Percentiles rank a stretch among this genome's conserved stretches.
phyloP scores from a whole-genome alignment of 92 coral and sea anemone species.

The Palythoa grandis region DNA sequence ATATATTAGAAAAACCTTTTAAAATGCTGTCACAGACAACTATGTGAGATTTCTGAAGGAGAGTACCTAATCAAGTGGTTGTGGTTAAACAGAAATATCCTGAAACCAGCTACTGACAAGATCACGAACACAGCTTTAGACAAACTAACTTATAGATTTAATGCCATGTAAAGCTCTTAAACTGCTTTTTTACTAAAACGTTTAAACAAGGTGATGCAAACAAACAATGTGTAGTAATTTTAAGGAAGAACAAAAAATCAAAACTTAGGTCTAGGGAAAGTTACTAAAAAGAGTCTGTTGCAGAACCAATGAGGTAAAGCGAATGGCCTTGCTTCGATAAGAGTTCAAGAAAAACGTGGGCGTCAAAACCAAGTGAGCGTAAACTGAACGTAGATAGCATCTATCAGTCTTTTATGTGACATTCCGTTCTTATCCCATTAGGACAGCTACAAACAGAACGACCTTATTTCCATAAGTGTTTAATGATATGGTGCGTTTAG shows the following conservation, averaged over 20 bases:
- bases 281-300: constrained; percentile 1
- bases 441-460: constrained; percentile 31
- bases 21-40: background rate
- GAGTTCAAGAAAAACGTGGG: constrained; percentile 31
- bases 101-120: constrained; percentile 22
- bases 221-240: background rate
- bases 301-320: constrained; percentile 2
- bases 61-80: constrained; percentile 4
- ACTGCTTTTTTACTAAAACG: constrained; percentile 1
- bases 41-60: constrained; percentile 10
- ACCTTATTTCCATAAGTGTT: constrained; percentile 46
- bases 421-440: constrained; percentile 42
- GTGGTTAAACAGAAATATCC: constrained; percentile 20
- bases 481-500: constrained; percentile 44
- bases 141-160: background rate
- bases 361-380: constrained; percentile 51
- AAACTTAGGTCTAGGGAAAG: background rate
- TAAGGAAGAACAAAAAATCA: background rate
- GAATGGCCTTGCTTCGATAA: constrained; percentile 18
- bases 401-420: constrained; percentile 38
- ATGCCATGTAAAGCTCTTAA: constrained; percentile 10
- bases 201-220: background rate
- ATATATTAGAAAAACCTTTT: background rate
- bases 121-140: constrained; percentile 58
- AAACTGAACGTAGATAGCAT: constrained; percentile 38